phyloP scores from a whole-genome alignment of 2,113 vertebrate species.

The Fulica atra region DNA sequence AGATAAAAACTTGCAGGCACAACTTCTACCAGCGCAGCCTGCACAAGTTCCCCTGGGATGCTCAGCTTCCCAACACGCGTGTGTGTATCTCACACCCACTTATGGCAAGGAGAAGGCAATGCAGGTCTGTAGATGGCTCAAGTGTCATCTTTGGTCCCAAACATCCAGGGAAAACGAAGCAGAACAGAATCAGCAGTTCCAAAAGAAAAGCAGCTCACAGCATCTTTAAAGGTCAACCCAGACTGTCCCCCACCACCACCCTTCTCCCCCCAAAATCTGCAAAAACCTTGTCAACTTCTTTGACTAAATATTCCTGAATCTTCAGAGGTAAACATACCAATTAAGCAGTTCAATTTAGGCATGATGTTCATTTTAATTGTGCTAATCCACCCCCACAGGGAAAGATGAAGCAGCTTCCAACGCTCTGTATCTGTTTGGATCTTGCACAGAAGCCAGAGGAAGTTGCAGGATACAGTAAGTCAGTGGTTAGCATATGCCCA shows the following conservation, averaged over 20 bases:
- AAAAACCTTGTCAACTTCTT: conserved; percentile 38
- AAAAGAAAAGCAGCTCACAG: neutral
- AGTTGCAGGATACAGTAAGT: conserved; percentile 67
- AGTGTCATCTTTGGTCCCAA: neutral
- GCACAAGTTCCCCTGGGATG: neutral
- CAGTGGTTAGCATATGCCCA: conserved; percentile 65
- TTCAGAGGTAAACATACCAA: conserved; percentile 67
- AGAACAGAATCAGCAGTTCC: neutral
- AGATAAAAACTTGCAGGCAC: neutral
- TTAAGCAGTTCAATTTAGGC: conserved; percentile 70
- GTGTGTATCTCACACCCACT: neutral
- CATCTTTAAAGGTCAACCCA: neutral
- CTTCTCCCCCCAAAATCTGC: neutral
- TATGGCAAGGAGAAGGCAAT: neutral
- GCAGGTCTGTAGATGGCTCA: neutral
- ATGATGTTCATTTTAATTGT: conserved; percentile 75
- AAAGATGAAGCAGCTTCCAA: conserved; percentile 59
- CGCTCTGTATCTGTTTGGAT: conserved; percentile 62
- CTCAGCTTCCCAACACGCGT: neutral
- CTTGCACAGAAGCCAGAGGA: conserved; percentile 66
- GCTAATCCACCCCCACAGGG: conserved; percentile 61
- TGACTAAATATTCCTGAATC: conserved; percentile 41
- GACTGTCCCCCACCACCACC: neutral
- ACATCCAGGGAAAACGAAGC: neutral
- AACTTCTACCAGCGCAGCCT: neutral